Base-by-base conservation (phyloP, 2,113 vertebrate species). In the Tenrec ecaudatus region DNA sequence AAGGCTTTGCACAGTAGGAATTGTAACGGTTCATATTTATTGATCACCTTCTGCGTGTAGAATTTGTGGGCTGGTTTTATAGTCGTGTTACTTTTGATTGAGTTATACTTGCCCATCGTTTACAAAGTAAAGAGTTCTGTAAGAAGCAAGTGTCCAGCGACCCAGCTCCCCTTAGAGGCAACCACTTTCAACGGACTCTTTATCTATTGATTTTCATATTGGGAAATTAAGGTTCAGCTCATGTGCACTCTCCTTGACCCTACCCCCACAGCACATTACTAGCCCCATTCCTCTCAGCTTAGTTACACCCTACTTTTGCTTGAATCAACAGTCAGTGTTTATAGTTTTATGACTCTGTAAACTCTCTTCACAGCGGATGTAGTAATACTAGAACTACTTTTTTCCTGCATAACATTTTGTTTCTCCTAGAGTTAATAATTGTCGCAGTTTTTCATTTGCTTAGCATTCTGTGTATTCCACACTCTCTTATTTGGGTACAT, bases 351-450 rank as follows among this genome's bases (percentile, higher is more conserved):
- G 29, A 25, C 66, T 90, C 91, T 60, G 62, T 66, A 68, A 91
- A 58, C 29, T 75, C 27, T 25, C 19, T n/a, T 83, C 62, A 60
- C 22, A 31, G 68, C 9, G 38, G 38, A 33, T 53, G 22, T 23
- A 69, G 71, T 47, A 4, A 77, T 23, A 81, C 31, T 69, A 5
- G 0, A 3, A 82, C 47, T 71, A 62, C 23, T 47, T 84, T 47
- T 83, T 71, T 84, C 77, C 53, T 60, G 29, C 1, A 20, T 11
- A 38, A 23, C 36, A 15, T 69, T 57, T 78, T 88, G 25, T 73
- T 71, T 94, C 84, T 60, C 22, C 60, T 69, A 7, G 19, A 58
- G 60, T 93, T 90, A 88, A 75, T 87, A 89, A 81, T 81, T 82
- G 1, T 33, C 62, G 90, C 84, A 9, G 20, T 43, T 89, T 82